Evolutionary conservation across 2,888 invertebrate species (phyloP).

Genomic region (Drosophila testacea): DNA sequence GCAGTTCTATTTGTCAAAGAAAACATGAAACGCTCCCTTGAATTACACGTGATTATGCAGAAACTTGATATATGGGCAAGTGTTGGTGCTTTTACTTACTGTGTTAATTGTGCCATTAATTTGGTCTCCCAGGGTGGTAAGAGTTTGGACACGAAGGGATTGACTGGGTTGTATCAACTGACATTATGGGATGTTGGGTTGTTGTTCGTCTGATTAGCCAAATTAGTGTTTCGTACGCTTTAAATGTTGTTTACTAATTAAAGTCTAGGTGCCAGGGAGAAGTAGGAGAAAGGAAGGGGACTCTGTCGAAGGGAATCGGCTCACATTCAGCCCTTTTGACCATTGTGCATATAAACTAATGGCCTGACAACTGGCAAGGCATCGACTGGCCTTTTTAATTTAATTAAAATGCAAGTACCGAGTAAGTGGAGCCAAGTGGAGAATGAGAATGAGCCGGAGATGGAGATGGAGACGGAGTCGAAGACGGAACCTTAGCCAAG

Average conservation of each 20-base stretch:
- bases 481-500: slow-evolving; percentile 4
- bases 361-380: slow-evolving; percentile 35
- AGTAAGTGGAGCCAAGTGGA: slow-evolving; percentile 22
- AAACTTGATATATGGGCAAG: slow-evolving; percentile 42
- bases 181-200: not conserved
- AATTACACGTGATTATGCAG: slow-evolving; percentile 34
- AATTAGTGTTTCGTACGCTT: slow-evolving; percentile 48
- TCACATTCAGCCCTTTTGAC: slow-evolving; percentile 33
- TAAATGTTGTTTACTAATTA: slow-evolving; percentile 55
- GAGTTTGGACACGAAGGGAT: not conserved
- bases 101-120: slow-evolving; percentile 68
- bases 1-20: slow-evolving; percentile 32
- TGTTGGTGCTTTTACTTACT: slow-evolving; percentile 39
- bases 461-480: not conserved
- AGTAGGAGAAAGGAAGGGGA: not conserved
- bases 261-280: slow-evolving; percentile 21
- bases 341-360: slow-evolving; percentile 54
- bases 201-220: slow-evolving; percentile 25
- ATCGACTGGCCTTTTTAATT: slow-evolving; percentile 61
- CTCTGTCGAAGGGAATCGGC: not conserved
- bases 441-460: not conserved
- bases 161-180: slow-evolving; percentile 9
- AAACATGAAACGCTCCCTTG: slow-evolving; percentile 19
- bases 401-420: slow-evolving; percentile 65
- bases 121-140: slow-evolving; percentile 14